Evolutionary conservation across 1,140 invertebrate genomes (phyloP), one percentile per base, ranked within the genome.

Genomic region (Drosophila bifasciata): DNA sequence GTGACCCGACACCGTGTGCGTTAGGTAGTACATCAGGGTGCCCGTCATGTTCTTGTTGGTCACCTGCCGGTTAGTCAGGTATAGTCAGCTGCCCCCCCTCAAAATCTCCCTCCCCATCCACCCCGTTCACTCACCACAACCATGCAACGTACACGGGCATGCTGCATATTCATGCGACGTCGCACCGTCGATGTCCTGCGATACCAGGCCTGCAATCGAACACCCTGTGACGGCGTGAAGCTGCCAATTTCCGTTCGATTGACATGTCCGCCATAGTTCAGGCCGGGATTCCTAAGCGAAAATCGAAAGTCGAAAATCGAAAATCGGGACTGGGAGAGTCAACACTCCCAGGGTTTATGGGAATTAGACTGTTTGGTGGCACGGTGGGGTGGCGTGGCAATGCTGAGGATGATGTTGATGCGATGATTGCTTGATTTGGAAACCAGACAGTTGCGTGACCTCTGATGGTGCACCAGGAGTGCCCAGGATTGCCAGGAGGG

Each of bases 11-110:
- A 21, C 88, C 78, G 28, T 92, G 92, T 50, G 83, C 13, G 91
- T 86, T 46, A 95, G 76, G 75, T 94, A 95, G 36, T 94, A 92
- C 62, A 92, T 84, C 41, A 94, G 92, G 16, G 92, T 92, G 81
- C 93, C 91, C 32, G 92, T 85, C 41, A 76, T 61, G 74, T 93
- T 91, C 32, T 91, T 91, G 56, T 93, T 92, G 1, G 92, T 92
- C 19, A 94, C 80, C 83, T 93, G 74, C 5, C 63, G 51, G 17
- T 11, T 5, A 25, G 23, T 9, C 6, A 5, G 25, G 15, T 39
- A 46, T 39, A 2, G 19, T 3, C 19, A 21, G 3, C 19, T 21
- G 3, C 19, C 1, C 19, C 19, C 2, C 1, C 19, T 3, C 19
- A 1, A 1, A 3, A 1, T 19, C 19, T 3, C 19, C 19, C 36